phyloP scores from a whole-genome alignment of 2,113 vertebrate genomes.

The Perca fluviatilis region DNA sequence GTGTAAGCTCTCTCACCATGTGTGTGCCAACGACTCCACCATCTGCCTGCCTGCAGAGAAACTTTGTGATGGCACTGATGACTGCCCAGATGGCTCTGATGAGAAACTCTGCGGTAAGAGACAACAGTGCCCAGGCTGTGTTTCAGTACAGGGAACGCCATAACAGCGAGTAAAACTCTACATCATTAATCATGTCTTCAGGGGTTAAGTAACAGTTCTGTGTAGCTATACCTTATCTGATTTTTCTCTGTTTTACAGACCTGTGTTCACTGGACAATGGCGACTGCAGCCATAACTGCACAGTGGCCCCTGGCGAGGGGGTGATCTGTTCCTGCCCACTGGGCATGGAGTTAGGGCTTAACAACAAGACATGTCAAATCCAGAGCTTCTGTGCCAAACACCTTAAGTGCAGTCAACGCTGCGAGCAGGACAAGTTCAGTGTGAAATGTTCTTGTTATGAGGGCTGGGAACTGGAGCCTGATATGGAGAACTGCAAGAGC shows the following conservation, averaged over 20 bases:
- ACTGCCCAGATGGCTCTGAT: conserved; percentile 94
- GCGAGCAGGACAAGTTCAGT: conserved; percentile 95
- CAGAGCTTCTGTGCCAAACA: conserved; percentile 98
- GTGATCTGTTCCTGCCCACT: conserved; percentile 95
- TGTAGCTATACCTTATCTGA: not conserved
- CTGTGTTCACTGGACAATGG: conserved; percentile 92
- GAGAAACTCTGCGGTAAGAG: conserved; percentile 94
- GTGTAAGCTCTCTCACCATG: conserved; percentile 95
- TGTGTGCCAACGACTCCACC: conserved; percentile 93
- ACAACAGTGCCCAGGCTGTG: conserved; percentile 25
- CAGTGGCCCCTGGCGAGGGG: conserved; percentile 93
- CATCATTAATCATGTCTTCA: conserved; percentile 10
- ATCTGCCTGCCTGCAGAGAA: conserved; percentile 95
- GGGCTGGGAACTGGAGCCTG: conserved; percentile 93
- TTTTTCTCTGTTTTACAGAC: conserved; percentile 52
- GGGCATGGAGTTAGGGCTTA: conserved; percentile 92
- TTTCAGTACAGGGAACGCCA: conserved; percentile 26
- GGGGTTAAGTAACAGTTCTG: conserved; percentile 3
- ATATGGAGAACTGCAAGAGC: conserved; percentile 96
- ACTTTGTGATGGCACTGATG: conserved; percentile 91
- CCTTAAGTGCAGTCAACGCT: conserved; percentile 97
- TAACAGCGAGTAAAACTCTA: conserved; percentile 8
- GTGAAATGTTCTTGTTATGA: conserved; percentile 98
- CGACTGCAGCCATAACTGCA: conserved; percentile 97
- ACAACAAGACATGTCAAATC: conserved; percentile 98